A percentile compares a stretch with the other conserved stretches of the same genome.
These are phyloP conservation scores for Connochaetes taurinus DNA, from an alignment of 2,113 vertebrate genomes.

Conservation along the genomic window DNA sequence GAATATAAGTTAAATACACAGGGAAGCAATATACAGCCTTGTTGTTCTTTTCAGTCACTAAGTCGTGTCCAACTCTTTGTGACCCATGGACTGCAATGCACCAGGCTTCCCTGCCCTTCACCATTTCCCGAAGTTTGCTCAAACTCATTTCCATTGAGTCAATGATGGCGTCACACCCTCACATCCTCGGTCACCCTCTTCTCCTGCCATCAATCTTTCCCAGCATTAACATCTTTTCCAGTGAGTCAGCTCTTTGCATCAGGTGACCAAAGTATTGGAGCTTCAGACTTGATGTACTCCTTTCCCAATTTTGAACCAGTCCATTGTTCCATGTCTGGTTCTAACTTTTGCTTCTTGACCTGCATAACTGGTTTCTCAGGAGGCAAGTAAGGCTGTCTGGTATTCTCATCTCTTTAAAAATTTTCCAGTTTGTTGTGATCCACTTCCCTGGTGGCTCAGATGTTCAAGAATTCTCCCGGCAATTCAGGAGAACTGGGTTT, in stretches of 20 bases:
- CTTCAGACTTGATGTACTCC: neutral
- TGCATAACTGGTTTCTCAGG: neutral
- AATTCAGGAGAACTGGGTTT: no score
- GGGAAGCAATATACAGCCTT: neutral
- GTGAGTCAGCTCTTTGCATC: neutral
- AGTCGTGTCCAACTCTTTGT: neutral
- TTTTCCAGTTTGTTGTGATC: no score
- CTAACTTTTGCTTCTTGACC: neutral
- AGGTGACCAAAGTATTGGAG: neutral
- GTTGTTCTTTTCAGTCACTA: neutral
- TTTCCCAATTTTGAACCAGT: neutral
- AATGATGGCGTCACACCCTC: neutral
- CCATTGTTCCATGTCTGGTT: neutral
- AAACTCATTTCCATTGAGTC: neutral
- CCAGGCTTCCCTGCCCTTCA: neutral
- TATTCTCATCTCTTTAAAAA: no score
- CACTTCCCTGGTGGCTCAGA: no score
- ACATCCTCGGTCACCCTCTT: neutral
- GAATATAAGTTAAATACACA: neutral
- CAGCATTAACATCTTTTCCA: neutral
- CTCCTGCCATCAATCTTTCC: neutral
- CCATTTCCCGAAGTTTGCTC: neutral
- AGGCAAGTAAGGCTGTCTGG: no score
- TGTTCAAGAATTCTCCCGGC: no score
- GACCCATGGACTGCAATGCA: neutral